Evolutionary conservation across 2,888 invertebrate genomes (phyloP).

Genomic region (Phytoseiulus persimilis): DNA sequence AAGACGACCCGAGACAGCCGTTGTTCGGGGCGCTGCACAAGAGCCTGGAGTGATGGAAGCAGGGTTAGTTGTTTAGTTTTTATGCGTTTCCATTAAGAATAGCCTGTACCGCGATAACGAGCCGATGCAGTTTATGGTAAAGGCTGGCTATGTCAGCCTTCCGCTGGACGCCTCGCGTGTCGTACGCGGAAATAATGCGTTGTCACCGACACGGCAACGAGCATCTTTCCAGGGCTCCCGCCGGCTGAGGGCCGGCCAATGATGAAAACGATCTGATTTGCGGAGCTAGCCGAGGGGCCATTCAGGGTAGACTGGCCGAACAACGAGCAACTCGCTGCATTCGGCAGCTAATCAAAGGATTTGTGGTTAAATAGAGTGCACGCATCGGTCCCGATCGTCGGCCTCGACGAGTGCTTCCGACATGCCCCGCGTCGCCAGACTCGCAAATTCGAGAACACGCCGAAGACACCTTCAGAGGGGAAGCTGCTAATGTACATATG

Average conservation of each 20-base stretch:
- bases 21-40: neutral
- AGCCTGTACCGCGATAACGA: neutral
- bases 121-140: neutral
- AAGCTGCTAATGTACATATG: neutral
- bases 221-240: neutral
- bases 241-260: neutral
- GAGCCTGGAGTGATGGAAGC: neutral
- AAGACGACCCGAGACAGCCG: neutral
- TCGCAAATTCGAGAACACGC: no score
- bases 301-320: neutral
- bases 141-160: neutral
- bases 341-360: no score
- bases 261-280: neutral
- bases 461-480: no score
- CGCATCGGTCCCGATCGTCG: no score
- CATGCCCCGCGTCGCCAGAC: no score
- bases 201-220: neutral
- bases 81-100: neutral
- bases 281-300: neutral
- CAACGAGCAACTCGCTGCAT: neutral
- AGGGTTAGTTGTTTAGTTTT: neutral
- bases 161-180: neutral
- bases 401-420: no score
- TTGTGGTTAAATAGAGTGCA: no score
- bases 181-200: neutral